These are phyloP conservation scores for Acanthisitta chloris DNA, from an alignment of 2,113 vertebrate genomes.

Conservation along the genomic window DNA sequence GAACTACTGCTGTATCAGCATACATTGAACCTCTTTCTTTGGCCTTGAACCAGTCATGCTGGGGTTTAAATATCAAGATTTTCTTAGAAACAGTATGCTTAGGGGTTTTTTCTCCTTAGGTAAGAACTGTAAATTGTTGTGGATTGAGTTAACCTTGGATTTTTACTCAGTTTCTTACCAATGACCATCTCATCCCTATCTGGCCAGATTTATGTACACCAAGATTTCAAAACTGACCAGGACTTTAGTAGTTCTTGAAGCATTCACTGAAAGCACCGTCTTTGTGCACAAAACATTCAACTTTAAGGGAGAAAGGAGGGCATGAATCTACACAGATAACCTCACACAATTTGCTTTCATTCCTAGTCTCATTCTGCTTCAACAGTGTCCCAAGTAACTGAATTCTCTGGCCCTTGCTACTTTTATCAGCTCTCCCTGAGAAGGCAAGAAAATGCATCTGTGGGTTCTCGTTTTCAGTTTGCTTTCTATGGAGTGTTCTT, in stretches of 20 bases:
- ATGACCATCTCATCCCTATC: background rate
- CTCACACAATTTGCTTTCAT: background rate
- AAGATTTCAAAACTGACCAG: background rate
- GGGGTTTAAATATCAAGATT: background rate
- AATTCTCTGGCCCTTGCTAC: background rate
- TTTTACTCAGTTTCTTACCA: background rate
- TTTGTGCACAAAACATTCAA: background rate
- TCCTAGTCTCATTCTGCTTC: background rate
- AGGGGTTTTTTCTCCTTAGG: background rate
- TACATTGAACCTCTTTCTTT: background rate
- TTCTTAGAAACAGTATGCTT: background rate
- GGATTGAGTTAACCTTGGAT: background rate
- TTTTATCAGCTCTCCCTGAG: background rate
- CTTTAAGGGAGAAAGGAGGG: background rate
- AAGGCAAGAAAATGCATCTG: background rate
- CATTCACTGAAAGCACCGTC: background rate
- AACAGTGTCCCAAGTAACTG: background rate
- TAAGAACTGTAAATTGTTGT: background rate
- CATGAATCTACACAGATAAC: background rate
- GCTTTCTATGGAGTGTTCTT: background rate
- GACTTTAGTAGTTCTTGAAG: background rate
- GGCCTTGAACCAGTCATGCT: background rate
- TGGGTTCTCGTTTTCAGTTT: background rate
- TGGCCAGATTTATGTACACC: background rate
- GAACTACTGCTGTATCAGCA: background rate